Evolutionary conservation across 1,140 invertebrate genomes (phyloP).

Genomic region (Cheumatopsyche charites): DNA sequence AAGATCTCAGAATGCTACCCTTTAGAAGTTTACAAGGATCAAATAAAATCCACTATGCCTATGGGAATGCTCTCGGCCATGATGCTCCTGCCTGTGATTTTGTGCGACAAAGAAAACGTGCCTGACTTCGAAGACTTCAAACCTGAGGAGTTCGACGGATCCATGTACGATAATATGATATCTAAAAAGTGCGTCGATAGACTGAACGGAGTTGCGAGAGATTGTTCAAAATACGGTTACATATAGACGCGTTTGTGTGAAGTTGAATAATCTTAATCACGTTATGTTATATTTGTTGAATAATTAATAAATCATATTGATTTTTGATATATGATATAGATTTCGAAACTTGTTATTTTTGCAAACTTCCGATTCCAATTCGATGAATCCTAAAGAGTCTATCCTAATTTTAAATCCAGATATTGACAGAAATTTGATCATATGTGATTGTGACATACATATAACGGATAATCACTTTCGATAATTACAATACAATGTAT

Average conservation of each 20-base stretch:
- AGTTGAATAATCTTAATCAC: too few species aligned
- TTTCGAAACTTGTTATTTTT: too few species aligned
- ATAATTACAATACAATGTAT: too few species aligned
- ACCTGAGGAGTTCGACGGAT: neutral
- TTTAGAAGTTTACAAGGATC: slow-evolving; percentile 52
- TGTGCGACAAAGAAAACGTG: slow-evolving; percentile 34
- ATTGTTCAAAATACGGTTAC: neutral
- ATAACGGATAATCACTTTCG: too few species aligned
- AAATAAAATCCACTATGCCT: slow-evolving; percentile 52
- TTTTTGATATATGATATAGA: too few species aligned
- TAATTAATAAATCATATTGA: too few species aligned
- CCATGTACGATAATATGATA: neutral
- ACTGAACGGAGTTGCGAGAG: neutral
- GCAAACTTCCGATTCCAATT: too few species aligned
- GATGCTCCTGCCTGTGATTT: slow-evolving; percentile 26
- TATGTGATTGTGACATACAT: too few species aligned
- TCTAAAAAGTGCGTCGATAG: neutral
- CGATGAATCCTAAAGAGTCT: too few species aligned
- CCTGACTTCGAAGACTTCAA: slow-evolving; percentile 22
- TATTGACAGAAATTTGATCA: too few species aligned
- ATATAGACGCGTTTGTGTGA: neutral
- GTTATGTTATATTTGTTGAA: too few species aligned
- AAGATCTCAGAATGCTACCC: slow-evolving; percentile 59
- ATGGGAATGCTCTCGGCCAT: slow-evolving; percentile 50
- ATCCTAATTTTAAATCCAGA: too few species aligned